Base-by-base conservation (phyloP, 1,140 invertebrate species). In the Pseudomyrmex sp. region DNA sequence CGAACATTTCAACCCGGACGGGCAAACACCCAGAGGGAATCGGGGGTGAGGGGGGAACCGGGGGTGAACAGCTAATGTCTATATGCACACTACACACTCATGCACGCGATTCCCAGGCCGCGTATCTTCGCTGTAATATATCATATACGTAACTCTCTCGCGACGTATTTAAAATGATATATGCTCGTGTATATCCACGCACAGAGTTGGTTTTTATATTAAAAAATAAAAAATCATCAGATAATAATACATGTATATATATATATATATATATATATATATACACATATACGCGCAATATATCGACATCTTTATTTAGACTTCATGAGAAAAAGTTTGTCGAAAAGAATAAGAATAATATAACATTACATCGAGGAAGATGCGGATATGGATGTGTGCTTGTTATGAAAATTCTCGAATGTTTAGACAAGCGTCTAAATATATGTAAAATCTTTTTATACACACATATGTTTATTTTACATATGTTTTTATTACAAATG, bases 21-120 rank as follows among this genome's bases (percentile, higher is more conserved):
- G 74, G 83, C 86, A 88, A 88, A 88, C 72, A 68, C 63, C 86
- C 87, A 82, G 76, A 75, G 76, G 87, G 76, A 68, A 85, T 66
- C 61, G 35, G 62, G 85, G 82, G 50, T 61, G 4, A 35, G 35
- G 35, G 35, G 35, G 35, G 35, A 35, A 35, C 5, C 35, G 35
- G 35, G 35, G 35, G 35, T 4, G 5, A 35, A 35, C 44, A 50
- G 82, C 75, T 87, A 87, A 66, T 87, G 87, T 88, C 87, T 88
- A 88, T 88, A 88, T 88, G 66, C 70, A 59, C 23, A 56, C 26
- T 18, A 75, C 86, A 66, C 59, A 63, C 54, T 58, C 8, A 3
- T 26, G 15, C 35, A 59, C 56, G 65, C 63, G 63, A 70, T 80
- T 80, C 66, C 66, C 76, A 80, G 68, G 54, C 66, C 20, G 66